phyloP scores from a whole-genome alignment of 2,888 invertebrate genomes.

The Cantharis rufa region DNA sequence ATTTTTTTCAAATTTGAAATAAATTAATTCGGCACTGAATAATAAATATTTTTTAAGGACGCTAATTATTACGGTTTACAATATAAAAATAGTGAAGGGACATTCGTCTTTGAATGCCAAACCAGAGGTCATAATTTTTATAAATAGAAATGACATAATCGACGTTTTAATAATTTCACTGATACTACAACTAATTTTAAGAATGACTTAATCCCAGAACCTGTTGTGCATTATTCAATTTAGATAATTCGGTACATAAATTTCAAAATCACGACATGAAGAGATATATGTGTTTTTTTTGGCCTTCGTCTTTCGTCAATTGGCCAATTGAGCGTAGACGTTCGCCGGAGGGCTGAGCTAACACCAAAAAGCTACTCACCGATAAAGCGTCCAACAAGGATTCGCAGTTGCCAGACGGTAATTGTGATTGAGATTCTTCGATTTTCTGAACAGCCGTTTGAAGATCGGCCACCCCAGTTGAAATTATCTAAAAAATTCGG shows the following conservation, averaged over 20 bases:
- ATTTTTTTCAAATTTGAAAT: neutral
- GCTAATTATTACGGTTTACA: neutral
- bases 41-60: neutral
- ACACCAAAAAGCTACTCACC: constrained; percentile 58
- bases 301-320: no score
- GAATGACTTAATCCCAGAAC: neutral
- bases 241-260: neutral
- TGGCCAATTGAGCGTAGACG: no score
- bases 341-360: no score
- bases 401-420: constrained; percentile 73
- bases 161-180: neutral
- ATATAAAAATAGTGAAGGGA: constrained; percentile 41
- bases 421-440: constrained; percentile 68
- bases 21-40: neutral
- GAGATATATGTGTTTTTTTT: no score
- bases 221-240: neutral
- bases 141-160: constrained; percentile 42
- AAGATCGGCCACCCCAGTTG: constrained; percentile 69
- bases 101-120: constrained; percentile 36
- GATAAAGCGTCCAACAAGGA: constrained; percentile 72
- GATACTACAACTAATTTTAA: neutral
- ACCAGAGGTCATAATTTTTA: constrained; percentile 39
- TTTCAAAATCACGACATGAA: neutral
- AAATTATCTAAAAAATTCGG: neutral
- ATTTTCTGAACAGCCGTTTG: constrained; percentile 69